A percentile compares a stretch with the other conserved stretches of the same genome.
Conservation (phyloP, 2,113 vertebrate species). For the Panurus biarmicus region DNA sequence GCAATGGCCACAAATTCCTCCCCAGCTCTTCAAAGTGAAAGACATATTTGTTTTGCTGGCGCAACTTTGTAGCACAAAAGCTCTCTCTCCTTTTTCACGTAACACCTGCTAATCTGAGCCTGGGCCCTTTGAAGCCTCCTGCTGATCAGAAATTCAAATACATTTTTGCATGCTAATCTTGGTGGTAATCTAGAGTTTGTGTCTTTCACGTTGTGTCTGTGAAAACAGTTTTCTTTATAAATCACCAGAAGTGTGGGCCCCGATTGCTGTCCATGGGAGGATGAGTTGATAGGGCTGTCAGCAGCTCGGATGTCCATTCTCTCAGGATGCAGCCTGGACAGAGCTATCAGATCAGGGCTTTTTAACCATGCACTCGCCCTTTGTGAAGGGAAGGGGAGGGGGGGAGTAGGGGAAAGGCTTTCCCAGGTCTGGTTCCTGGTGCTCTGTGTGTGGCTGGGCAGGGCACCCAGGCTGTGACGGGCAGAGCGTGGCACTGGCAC, state of each 20-base stretch:
- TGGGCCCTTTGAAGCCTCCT: slow-evolving; percentile 73
- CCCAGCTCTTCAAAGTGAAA: slow-evolving; percentile 83
- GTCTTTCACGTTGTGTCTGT: slow-evolving; percentile 77
- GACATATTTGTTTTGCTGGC: slow-evolving; percentile 94
- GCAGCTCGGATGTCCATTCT: background rate
- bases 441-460: background rate
- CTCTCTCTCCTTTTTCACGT: slow-evolving; percentile 74
- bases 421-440: rapidly evolving
- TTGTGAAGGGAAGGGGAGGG: background rate
- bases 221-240: slow-evolving; percentile 75
- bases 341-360: background rate
- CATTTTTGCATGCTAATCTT: slow-evolving; percentile 86
- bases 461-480: rapidly evolving
- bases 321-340: background rate
- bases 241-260: background rate
- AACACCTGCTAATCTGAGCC: slow-evolving; percentile 87
- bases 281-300: background rate
- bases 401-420: background rate
- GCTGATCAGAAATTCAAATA: slow-evolving; percentile 91
- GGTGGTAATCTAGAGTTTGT: slow-evolving; percentile 79
- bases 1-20: slow-evolving; percentile 83
- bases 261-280: background rate
- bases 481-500: rapidly evolving
- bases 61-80: slow-evolving; percentile 84
- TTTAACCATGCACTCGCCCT: background rate